Evolutionary conservation across 2,113 vertebrate genomes (phyloP), one percentile per base, ranked within the genome.

Genomic region (Oenanthe oenanthe): DNA sequence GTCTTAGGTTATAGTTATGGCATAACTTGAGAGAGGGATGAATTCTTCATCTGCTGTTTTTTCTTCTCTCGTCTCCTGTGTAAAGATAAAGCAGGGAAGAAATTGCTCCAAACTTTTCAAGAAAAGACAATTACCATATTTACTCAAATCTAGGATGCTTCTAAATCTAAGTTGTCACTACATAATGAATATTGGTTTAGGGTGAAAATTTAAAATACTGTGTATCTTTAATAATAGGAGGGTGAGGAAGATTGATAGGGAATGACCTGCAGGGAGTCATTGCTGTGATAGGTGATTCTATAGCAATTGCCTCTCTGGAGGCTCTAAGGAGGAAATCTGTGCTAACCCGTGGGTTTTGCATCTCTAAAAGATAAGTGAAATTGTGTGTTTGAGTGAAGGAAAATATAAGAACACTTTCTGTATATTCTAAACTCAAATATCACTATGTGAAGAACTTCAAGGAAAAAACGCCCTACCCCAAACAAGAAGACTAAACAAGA

Each of bases 391-490:
- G 2, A 42, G 13, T 76, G 63, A 53, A 60, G 42, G 32, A 68
- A 86, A 68, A 31, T 21, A 11, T 7, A 53, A 20, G 31, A 34
- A 50, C 31, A 53, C 16, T 77, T 74, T 10, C 10, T 25, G 9
- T n/a, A 11, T 13, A 89, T 89, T 78, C 22, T 32, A 89, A 71
- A 77, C 9, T 68, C 18, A 61, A 13, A 17, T 45, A 32, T 17
- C 25, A 20, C 14, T 70, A 22, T 53, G 9, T 36, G 28, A 78
- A 70, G 31, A 58, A 45, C 8, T 70, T 54, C 32, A 61, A 45
- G 11, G n/a, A 63, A 47, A 17, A 61, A 17, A 1, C 4, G n/a
- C 5, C 3, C 5, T 85, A 20, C 9, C 10, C 6, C 4, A n/a
- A 29, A 21, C 14, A 40, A 12, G 38, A 79, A 40, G 38, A 65